Base-by-base conservation (phyloP, 2,797 vertebrate genomes). In the Lophius americanus region DNA sequence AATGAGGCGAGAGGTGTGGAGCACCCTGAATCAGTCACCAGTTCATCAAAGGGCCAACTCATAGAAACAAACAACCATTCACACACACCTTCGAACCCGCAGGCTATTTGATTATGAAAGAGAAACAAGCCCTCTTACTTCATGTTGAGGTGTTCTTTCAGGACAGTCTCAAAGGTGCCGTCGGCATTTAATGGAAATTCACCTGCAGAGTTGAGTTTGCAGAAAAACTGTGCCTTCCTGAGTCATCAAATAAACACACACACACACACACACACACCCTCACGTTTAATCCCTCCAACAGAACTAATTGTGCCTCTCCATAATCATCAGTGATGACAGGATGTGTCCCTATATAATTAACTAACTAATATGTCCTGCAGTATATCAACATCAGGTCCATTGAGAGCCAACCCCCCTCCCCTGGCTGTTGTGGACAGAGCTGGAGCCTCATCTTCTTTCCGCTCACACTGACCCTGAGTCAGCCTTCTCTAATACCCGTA, bases 391-490 rank as follows among this genome's bases (percentile, higher is more conserved):
- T 35, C 60, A 47, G 23, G 37, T 51, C 70, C 46, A 51, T 55
- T 53, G 43, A 70, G 62, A 53, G 51, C 33, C 50, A 6, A 60
- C 54, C 9, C 36, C 47, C 46, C 37, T 5, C 13, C 8, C 11
- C 1, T 2, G 8, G 54, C 60, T 61, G 37, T 55, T 58, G 47
- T 33, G 49, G 38, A 51, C 68, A 14, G 62, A 53, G 49, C 35
- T 0, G 51, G 4, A 39, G 42, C 59, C 66, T 79, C 66, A 44
- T 72, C 55, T 50, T 46, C 64, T 54, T 55, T 41, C 38, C 41
- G 70, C 35, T 63, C 41, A 10, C 5, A 7, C 75, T 79, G 76
- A 80, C 64, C 76, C 71, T 51, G 55, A 75, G 42, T 84, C 62
- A 67, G 68, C 44, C 60, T 65, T 48, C 46, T 66, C 48, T 78